Percentiles rank a stretch among this genome's conserved stretches.
phyloP scores from a whole-genome alignment of 2,888 invertebrate species.

The Volucella inanis region DNA sequence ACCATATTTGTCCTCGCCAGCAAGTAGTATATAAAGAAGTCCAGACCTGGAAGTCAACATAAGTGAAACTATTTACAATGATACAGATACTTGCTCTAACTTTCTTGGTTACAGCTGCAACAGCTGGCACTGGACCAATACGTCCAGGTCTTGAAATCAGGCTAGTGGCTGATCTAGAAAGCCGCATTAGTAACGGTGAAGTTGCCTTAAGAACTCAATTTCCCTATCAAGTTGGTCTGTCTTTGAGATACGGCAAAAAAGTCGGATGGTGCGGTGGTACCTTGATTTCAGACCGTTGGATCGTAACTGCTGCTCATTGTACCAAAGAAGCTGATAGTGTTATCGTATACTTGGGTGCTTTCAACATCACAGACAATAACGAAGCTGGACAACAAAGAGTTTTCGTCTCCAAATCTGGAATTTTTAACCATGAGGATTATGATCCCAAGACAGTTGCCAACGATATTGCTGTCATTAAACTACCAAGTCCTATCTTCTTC shows the following conservation, averaged over 20 bases:
- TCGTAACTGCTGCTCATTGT: conserved; percentile 79
- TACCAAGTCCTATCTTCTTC: conserved; percentile 77
- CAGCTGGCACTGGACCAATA: conserved; percentile 60
- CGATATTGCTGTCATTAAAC: conserved; percentile 79
- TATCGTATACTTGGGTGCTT: conserved; percentile 76
- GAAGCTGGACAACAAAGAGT: conserved; percentile 76
- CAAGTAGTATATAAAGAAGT: too few relatives aligned
- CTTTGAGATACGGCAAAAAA: conserved; percentile 22
- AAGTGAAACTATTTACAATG: conserved; percentile 57
- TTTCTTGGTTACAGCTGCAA: conserved; percentile 64
- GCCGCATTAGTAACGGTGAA: conserved; percentile 76
- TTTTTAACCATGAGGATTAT: conserved; percentile 76
- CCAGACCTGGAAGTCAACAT: too few relatives aligned
- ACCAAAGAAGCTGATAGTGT: conserved; percentile 69
- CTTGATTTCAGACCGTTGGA: conserved; percentile 76
- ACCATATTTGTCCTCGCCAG: background rate
- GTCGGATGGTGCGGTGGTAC: conserved; percentile 78
- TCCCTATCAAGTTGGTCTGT: conserved; percentile 76
- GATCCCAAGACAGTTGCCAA: conserved; percentile 71
- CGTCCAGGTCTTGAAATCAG: conserved; percentile 54
- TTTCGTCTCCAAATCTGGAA: conserved; percentile 61
- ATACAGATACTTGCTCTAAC: conserved; percentile 69
- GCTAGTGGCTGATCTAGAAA: conserved; percentile 74
- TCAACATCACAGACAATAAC: conserved; percentile 62
- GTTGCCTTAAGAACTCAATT: conserved; percentile 74